Evolutionary conservation across 1,140 invertebrate species (phyloP), one percentile per base, ranked within the genome.

Genomic region (Thaumetopoea pityocampa): DNA sequence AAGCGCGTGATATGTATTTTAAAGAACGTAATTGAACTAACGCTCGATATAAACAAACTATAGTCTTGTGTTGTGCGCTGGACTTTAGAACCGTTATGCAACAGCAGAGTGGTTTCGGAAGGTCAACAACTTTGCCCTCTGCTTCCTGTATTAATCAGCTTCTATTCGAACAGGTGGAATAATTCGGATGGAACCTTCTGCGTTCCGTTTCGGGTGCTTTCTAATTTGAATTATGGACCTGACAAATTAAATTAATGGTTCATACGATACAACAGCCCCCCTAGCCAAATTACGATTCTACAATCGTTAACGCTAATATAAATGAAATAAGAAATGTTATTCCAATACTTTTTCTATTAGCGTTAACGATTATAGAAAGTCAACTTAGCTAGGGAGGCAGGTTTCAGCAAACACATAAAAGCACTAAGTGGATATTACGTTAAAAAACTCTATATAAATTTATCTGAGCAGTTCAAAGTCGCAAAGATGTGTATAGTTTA

Each of bases 81-180:
- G 15, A 5, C 15, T 8, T 15, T 15, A 23, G 22, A 14, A 35
- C 19, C 24, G 27, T 41, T 41, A 41, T 41, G 37, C 32, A 41
- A 41, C 37, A 24, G 8, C 37, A 20, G 28, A 41, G 18, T 23
- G 28, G 51, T 56, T 43, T 56, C 44, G 54, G 57, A 72, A 72
- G 65, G 65, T 46, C 57, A 51, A 42, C 58, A 53, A 29, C 51
- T 62, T 16, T n/a, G 37, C 33, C 51, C 28, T 52, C 47, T 40
- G 50, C 52, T 72, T 72, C 65, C 68, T 68, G 55, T 62, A 65
- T 54, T 62, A 16, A 55, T 45, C 34, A 32, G 56, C 58, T 52
- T 68, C 59, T 66, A 67, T 57, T 45, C 54, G 36, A 28, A 59
- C 6, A 30, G 20, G 30, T 60, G n/a, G n/a, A n/a, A n/a, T n/a